Evolutionary conservation across 2,888 invertebrate species (phyloP), one percentile per base, ranked within the genome.

Genomic region (Philopedon plagiatum): DNA sequence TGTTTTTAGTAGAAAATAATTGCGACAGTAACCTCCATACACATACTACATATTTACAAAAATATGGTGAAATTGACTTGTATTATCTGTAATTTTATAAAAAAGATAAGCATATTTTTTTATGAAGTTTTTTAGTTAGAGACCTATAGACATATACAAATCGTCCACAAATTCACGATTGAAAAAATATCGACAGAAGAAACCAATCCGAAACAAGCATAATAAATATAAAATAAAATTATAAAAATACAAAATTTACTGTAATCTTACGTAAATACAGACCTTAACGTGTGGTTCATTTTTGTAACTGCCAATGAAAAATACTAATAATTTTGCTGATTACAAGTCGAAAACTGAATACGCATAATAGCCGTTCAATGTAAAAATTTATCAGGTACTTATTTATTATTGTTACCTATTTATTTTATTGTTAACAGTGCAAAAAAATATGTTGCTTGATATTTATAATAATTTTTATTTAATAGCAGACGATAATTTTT

Each of bases 1-100:
- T 65, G 29, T 19, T 37, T 18, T 60, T 41, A 65, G 56, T 56
- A 18, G 32, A 65, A 65, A 57, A 65, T 65, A 65, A 65, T 65
- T 65, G 56, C 65, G 44, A 57, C 29, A 29, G 23, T 64, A 64
- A 64, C 65, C 65, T 65, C 64, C 49, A 57, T 32, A 57, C 57
- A 18, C 21, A 39, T 39, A 23, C 29, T 61, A 15, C n/a, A 61
- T 29, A 44, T 41, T 54, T 15, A 54, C 51, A 15, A 54, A 54
- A 54, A 29, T 54, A 18, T 29, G n/a, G 29, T 3, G 15, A 15
- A 46, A 46, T 15, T 51, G 5, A 7, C n/a, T n/a, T 44, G 46
- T n/a, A 13, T 4, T 39, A 39, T 5, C 39, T 15, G n/a, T 15
- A 39, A 26, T 26, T 3, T 39, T 39, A 39, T 7, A 39, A 39